Evolutionary conservation across 2,888 invertebrate genomes (phyloP).

Genomic region (Agrotis segetum): DNA sequence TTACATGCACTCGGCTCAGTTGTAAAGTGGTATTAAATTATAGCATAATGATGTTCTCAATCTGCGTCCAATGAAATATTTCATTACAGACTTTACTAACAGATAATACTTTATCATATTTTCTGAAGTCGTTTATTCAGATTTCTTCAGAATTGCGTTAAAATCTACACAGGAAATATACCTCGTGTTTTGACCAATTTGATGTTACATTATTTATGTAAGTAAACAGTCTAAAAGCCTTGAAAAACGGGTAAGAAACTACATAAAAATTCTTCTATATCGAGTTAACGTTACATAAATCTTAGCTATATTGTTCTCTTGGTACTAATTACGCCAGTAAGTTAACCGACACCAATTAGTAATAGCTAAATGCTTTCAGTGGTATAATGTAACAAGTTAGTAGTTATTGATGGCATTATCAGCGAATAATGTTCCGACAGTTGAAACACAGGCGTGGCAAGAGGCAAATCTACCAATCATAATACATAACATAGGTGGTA

Average conservation of each 20-base stretch:
- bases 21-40: constrained; percentile 49
- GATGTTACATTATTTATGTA: constrained; percentile 2
- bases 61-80: constrained; percentile 18
- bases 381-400: constrained; percentile 13
- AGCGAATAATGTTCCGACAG: not conserved
- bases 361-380: constrained; percentile 1
- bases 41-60: constrained; percentile 26
- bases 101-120: constrained; percentile 1
- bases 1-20: constrained; percentile 44
- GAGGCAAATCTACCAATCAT: too few relatives aligned
- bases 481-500: too few relatives aligned
- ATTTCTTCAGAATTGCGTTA: not conserved
- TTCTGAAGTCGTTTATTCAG: not conserved
- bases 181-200: constrained; percentile 3
- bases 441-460: not conserved
- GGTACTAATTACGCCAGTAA: constrained; percentile 36
- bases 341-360: constrained; percentile 34
- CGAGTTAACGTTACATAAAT: constrained; percentile 24
- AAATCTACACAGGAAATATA: not conserved
- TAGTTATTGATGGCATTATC: constrained; percentile 9
- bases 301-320: constrained; percentile 34
- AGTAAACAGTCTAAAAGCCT: not conserved
- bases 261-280: constrained; percentile 24
- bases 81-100: constrained; percentile 10
- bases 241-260: not conserved